Conservation (phyloP, 2,797 vertebrate genomes). For the Meriones psammophilus region DNA sequence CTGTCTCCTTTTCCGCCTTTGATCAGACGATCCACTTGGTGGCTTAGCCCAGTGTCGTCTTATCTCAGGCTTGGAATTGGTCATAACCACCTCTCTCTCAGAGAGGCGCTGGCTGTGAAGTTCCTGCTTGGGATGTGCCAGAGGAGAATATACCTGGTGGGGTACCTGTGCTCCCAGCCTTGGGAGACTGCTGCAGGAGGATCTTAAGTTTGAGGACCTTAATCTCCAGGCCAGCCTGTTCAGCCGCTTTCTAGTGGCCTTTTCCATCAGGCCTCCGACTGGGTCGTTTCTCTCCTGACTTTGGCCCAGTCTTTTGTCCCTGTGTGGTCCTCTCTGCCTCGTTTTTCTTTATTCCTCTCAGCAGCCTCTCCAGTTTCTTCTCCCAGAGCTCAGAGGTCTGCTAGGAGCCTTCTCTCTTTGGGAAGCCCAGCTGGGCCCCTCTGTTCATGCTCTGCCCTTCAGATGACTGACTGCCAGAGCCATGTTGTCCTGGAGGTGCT, state of each 20-base stretch:
- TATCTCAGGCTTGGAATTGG: background rate
- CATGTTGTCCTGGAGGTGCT: background rate
- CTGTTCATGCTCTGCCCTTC: background rate
- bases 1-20: background rate
- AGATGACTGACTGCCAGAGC: background rate
- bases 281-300: background rate
- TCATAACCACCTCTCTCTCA: background rate
- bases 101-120: background rate
- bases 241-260: background rate
- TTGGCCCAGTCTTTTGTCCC: background rate
- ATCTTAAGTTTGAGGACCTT: background rate
- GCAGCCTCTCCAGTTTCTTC: background rate
- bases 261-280: background rate
- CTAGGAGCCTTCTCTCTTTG: background rate
- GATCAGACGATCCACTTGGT: background rate
- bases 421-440: background rate
- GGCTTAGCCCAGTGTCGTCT: slow-evolving; percentile 1
- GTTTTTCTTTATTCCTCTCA: background rate
- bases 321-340: background rate
- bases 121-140: background rate
- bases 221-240: background rate
- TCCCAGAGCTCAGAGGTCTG: background rate
- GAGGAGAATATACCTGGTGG: too few relatives aligned
- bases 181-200: background rate
- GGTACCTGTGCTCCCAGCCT: background rate